Evolutionary conservation across 1,140 invertebrate species (phyloP).

Genomic region (Heliconius congener): DNA sequence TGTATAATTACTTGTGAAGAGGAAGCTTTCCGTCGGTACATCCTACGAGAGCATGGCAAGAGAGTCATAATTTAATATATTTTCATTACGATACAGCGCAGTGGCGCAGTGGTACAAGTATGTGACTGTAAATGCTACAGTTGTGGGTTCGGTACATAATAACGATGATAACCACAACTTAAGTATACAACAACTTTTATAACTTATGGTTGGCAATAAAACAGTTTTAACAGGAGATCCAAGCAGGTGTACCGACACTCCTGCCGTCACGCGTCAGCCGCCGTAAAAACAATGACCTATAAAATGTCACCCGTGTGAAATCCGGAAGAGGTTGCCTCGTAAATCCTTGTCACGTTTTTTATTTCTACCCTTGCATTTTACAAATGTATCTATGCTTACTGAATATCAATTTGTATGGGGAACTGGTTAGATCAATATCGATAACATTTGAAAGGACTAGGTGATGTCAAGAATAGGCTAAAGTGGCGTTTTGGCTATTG

Average conservation of each 20-base stretch:
- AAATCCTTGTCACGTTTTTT: constrained; percentile 5
- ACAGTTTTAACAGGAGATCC: neutral
- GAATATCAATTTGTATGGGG: neutral
- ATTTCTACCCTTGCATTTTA: neutral
- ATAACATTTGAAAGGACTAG: too few relatives aligned
- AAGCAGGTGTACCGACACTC: neutral
- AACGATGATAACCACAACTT: neutral
- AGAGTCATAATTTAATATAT: neutral
- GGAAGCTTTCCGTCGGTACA: neutral
- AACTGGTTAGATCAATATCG: neutral
- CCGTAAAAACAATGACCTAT: constrained; percentile 2
- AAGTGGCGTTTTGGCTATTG: too few relatives aligned
- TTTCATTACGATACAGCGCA: too few relatives aligned
- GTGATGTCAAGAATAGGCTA: too few relatives aligned
- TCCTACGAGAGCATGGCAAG: neutral
- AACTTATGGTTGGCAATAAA: neutral
- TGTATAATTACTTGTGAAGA: neutral
- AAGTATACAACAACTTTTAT: neutral
- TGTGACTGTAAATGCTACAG: too few relatives aligned
- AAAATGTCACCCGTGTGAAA: constrained; percentile 10
- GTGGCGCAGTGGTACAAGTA: too few relatives aligned
- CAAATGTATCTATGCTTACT: neutral
- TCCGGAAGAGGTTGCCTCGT: constrained; percentile 4
- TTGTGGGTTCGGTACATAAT: neutral
- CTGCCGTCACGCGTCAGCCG: neutral